These are phyloP conservation scores for Alloscopus bannaensis DNA, from an alignment of 2,888 invertebrate species.

Conservation along the genomic window DNA sequence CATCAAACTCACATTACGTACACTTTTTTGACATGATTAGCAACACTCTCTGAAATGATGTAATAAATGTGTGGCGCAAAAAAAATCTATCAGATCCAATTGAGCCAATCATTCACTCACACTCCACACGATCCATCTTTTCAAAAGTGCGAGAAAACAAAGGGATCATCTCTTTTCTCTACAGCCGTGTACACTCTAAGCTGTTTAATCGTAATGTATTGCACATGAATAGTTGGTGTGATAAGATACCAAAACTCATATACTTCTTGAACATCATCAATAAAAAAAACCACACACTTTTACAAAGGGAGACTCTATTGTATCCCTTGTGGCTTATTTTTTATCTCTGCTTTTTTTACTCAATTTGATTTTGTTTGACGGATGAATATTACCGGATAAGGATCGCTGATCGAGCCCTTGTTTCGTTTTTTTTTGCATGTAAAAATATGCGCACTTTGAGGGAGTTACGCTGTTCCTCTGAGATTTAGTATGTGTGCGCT, in stretches of 20 bases:
- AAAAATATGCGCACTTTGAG: constrained; percentile 15
- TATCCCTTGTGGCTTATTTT: constrained; percentile 27
- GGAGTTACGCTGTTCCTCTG: background rate
- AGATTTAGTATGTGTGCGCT: background rate
- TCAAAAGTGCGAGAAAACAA: constrained; percentile 16
- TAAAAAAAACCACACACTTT: constrained; percentile 23
- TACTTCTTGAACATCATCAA: constrained; percentile 8
- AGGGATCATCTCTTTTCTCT: no score
- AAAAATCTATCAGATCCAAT: no score
- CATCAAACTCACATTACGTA: no score
- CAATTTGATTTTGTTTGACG: constrained; percentile 56
- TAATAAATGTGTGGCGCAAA: constrained; percentile 15
- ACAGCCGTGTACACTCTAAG: no score
- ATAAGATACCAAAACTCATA: constrained; percentile 14
- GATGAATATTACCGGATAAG: constrained; percentile 18
- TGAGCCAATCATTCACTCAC: constrained; percentile 51
- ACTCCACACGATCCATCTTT: no score
- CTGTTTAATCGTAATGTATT: constrained; percentile 33
- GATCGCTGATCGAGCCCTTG: constrained; percentile 5
- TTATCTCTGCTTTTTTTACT: constrained; percentile 20
- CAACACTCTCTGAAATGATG: constrained; percentile 33
- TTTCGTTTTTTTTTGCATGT: background rate
- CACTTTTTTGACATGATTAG: constrained; percentile 60
- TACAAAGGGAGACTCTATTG: constrained; percentile 18
- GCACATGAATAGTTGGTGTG: constrained; percentile 30